A percentile compares a stretch with the other conserved stretches of the same genome.
Conservation (phyloP, 2,113 vertebrate species). For the Polypterus senegalus region DNA sequence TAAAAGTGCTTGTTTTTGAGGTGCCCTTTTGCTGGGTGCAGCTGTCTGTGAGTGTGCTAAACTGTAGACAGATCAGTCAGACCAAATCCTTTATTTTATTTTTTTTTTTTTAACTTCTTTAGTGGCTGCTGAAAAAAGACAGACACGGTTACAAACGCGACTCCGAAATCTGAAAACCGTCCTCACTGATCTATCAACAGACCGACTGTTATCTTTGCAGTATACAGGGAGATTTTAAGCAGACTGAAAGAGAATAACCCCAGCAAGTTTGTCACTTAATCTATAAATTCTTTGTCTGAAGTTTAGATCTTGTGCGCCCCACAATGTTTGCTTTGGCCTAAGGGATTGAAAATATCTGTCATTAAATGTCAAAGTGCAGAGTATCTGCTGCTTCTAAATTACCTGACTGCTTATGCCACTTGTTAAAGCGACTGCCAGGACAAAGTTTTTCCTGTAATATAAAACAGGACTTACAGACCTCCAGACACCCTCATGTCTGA, state of each 20-base stretch:
- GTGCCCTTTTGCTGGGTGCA: too few species aligned
- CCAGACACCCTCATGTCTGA: neutral
- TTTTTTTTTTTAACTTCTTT: too few species aligned
- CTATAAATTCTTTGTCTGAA: neutral
- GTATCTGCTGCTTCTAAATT: constrained; percentile 33
- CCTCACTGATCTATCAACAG: too few species aligned
- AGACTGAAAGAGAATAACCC: neutral
- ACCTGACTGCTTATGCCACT: constrained; percentile 27
- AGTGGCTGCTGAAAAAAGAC: too few species aligned
- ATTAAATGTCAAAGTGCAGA: constrained; percentile 43
- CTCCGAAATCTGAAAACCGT: too few species aligned
- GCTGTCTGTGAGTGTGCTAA: too few species aligned
- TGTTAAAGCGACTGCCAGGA: constrained; percentile 41
- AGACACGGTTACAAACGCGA: too few species aligned
- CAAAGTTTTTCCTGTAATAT: constrained; percentile 40
- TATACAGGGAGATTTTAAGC: too few species aligned
- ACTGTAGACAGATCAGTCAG: too few species aligned
- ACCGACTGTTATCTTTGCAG: too few species aligned
- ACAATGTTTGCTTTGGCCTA: constrained; percentile 47
- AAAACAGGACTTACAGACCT: constrained; percentile 30
- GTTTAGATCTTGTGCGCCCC: neutral
- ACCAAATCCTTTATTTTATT: too few species aligned
- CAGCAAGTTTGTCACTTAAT: neutral
- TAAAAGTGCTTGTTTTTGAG: too few species aligned
- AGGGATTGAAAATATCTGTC: constrained; percentile 45